Conservation (phyloP, 2,888 invertebrate species). For the Zaprionus lineosus region DNA sequence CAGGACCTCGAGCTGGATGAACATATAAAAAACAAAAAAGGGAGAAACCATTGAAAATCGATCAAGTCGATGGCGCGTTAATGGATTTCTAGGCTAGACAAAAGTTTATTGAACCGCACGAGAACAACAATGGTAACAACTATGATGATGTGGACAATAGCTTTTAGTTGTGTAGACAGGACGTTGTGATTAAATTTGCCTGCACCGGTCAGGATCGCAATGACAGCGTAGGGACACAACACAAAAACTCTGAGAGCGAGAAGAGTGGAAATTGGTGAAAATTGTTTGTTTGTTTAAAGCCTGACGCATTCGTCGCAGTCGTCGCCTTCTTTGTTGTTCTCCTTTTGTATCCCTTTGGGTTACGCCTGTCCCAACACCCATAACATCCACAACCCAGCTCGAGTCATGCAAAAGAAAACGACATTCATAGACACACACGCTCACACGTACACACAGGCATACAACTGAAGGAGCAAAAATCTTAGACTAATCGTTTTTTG, state of each 20-base stretch:
- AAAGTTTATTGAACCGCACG: conserved; percentile 67
- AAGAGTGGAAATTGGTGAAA: conserved; percentile 20
- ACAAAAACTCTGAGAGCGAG: too few species aligned
- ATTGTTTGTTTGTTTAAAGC: too few species aligned
- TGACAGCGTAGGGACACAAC: too few species aligned
- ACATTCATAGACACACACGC: too few species aligned
- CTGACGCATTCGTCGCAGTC: too few species aligned
- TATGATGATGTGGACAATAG: conserved; percentile 21
- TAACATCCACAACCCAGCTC: conserved; percentile 19
- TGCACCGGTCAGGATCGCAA: conserved; percentile 4
- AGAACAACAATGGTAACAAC: conserved; percentile 1
- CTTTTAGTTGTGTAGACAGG: conserved; percentile 16
- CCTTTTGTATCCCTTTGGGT: too few species aligned
- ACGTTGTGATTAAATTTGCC: conserved; percentile 54
- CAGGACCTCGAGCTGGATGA: background rate
- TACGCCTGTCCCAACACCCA: conserved; percentile 2
- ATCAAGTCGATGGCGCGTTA: conserved; percentile 65
- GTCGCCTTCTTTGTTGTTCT: too few species aligned
- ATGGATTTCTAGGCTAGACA: conserved; percentile 71
- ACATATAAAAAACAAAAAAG: conserved; percentile 4
- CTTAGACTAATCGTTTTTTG: conserved; percentile 74
- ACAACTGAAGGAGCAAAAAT: conserved; percentile 32
- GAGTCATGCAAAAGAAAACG: too few species aligned
- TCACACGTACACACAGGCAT: background rate
- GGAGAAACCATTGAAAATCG: conserved; percentile 53